These are phyloP conservation scores for Eulemur rufifrons DNA, from an alignment of 2,113 vertebrate species.

Conservation along the genomic window DNA sequence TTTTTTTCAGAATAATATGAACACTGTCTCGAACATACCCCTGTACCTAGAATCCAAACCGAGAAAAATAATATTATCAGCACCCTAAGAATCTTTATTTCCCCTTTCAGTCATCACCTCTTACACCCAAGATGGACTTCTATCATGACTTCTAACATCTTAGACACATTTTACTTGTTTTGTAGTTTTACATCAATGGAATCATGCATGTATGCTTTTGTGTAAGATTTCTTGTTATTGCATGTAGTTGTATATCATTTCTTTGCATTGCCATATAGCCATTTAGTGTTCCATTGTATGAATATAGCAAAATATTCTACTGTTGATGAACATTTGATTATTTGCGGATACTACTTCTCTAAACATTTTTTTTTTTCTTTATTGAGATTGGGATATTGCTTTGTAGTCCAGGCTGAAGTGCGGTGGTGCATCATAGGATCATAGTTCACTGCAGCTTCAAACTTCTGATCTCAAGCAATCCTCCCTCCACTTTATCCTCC, in stretches of 20 bases:
- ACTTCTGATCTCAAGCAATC: too few species aligned
- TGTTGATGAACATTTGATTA: background rate
- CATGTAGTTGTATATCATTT: background rate
- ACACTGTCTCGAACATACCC: accelerated
- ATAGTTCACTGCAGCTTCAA: too few species aligned
- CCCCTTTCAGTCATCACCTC: background rate
- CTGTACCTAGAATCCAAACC: background rate
- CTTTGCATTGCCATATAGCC: background rate
- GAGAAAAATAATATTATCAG: background rate
- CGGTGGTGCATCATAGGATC: too few species aligned
- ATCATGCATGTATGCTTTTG: background rate
- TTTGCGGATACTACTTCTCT: background rate
- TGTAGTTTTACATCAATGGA: background rate
- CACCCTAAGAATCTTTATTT: background rate
- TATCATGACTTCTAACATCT: background rate
- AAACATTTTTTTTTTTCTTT: background rate
- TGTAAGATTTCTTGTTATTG: background rate
- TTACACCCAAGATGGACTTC: background rate
- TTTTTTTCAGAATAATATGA: background rate
- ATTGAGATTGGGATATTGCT: too few species aligned
- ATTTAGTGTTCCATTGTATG: background rate
- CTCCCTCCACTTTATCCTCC: too few species aligned
- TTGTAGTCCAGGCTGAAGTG: too few species aligned
- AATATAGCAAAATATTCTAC: background rate
- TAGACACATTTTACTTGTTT: background rate